Evolutionary conservation across 2,113 vertebrate species (phyloP).

Genomic region (Diphyllodes magnificus): DNA sequence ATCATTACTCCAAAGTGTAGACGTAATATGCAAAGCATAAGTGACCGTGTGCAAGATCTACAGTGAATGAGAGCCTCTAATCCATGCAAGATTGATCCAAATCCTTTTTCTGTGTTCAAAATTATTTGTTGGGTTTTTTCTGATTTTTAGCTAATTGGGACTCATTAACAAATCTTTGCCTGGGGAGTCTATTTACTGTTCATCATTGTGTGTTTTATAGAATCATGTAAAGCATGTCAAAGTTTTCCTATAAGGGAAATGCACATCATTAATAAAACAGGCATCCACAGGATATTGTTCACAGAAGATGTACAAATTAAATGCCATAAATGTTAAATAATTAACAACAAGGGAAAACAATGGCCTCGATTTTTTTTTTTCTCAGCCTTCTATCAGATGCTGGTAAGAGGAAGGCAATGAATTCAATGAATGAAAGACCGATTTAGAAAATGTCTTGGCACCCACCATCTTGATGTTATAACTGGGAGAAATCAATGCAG

Average conservation of each 20-base stretch:
- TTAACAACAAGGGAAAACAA: not conserved
- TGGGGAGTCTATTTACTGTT: not conserved
- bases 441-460: not conserved
- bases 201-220: not conserved
- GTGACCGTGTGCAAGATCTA: not conserved
- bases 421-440: not conserved
- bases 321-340: not conserved
- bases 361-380: rapidly evolving
- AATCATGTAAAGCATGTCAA: not conserved
- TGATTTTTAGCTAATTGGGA: not conserved
- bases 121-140: not conserved
- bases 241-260: not conserved
- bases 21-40: not conserved
- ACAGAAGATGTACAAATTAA: not conserved
- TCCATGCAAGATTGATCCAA: not conserved
- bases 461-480: not conserved
- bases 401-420: not conserved
- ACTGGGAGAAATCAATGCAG: not conserved
- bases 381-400: not conserved
- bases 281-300: not conserved
- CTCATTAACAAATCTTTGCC: not conserved
- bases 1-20: not conserved
- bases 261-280: not conserved
- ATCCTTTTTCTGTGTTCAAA: not conserved
- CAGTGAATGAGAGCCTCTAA: not conserved